A percentile compares a stretch with the other conserved stretches of the same genome.
Evolutionary conservation across 53 echinoderm and acorn worm species (phyloP).

Genomic region (Luidia sarsii): DNA sequence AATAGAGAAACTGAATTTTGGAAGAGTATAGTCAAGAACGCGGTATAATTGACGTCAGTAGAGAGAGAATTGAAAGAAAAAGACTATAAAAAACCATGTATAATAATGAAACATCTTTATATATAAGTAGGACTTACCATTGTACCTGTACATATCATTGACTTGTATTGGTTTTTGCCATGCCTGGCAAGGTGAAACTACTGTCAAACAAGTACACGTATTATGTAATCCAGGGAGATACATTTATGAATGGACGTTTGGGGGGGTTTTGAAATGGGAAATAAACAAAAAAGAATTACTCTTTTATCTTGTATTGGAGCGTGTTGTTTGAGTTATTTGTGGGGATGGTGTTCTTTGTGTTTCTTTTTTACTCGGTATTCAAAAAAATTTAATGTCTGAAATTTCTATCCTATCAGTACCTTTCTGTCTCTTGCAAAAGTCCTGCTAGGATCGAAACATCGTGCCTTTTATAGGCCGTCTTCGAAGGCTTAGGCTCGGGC

Average conservation of each 20-base stretch:
- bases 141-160: slow-evolving; percentile 40
- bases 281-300: slow-evolving; percentile 48
- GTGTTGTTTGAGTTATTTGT: too few species aligned
- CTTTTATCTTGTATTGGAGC: slow-evolving; percentile 61
- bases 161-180: too few species aligned
- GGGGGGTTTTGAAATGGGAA: slow-evolving; percentile 52
- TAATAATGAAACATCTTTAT: slow-evolving; percentile 43
- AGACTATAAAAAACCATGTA: slow-evolving; percentile 22
- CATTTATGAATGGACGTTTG: slow-evolving; percentile 50
- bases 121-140: slow-evolving; percentile 33
- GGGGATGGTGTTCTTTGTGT: too few species aligned
- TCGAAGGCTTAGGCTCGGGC: too few species aligned
- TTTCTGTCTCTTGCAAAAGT: too few species aligned
- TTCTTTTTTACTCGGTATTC: too few species aligned
- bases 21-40: slow-evolving; percentile 17
- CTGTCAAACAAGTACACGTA: slow-evolving; percentile 5
- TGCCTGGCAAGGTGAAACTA: not conserved
- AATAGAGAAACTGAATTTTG: slow-evolving; percentile 3
- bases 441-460: too few species aligned
- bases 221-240: slow-evolving; percentile 54
- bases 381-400: too few species aligned
- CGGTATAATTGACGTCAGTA: too few species aligned
- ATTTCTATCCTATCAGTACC: too few species aligned
- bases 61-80: not conserved
- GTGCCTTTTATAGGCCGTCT: too few species aligned